Evolutionary conservation across 2,113 vertebrate species (phyloP).

Genomic region (Pristiophorus japonicus): DNA sequence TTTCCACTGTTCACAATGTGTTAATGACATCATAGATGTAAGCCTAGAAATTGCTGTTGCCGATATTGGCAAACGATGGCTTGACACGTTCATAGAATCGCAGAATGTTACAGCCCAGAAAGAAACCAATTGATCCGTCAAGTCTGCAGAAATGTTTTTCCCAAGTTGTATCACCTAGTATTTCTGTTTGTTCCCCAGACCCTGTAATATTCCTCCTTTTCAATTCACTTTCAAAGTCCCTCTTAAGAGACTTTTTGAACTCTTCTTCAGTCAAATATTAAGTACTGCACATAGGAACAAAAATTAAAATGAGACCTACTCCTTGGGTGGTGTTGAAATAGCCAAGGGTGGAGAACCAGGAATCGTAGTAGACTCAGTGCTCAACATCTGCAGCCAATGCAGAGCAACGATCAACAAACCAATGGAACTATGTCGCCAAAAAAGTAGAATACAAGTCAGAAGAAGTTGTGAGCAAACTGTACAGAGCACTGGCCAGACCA

Average conservation of each 20-base stretch:
- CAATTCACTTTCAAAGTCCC: neutral
- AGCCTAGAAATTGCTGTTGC: neutral
- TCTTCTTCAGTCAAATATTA: neutral
- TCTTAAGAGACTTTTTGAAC: neutral
- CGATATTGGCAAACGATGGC: neutral
- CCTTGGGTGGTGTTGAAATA: neutral
- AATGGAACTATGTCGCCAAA: neutral
- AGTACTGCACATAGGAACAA: neutral
- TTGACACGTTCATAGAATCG: neutral
- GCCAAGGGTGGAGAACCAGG: neutral
- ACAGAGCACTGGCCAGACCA: neutral
- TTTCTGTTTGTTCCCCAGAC: neutral
- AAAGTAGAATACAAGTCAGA: neutral
- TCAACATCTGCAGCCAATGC: neutral
- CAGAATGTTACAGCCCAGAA: neutral
- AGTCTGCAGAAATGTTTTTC: neutral
- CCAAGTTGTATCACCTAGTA: neutral
- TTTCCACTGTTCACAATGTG: neutral
- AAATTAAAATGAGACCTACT: neutral
- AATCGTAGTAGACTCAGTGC: neutral
- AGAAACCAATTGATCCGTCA: neutral
- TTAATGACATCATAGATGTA: neutral
- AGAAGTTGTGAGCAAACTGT: neutral
- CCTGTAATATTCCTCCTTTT: neutral
- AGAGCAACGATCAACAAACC: neutral